Evolutionary conservation across 2,888 invertebrate species (phyloP), one percentile per base, ranked within the genome.

Genomic region (Acleris literana): DNA sequence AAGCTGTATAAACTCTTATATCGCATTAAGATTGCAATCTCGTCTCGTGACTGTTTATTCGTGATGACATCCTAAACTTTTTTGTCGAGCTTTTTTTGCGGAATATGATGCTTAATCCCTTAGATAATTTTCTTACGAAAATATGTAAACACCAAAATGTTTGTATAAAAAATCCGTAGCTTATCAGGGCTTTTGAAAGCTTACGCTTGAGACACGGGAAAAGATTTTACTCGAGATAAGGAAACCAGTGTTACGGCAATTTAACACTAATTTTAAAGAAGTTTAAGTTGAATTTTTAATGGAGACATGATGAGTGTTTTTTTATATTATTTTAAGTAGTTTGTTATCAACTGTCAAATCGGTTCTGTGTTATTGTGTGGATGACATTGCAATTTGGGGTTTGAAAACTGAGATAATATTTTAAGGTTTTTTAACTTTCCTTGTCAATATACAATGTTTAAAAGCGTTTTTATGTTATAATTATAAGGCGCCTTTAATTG

Each of bases 91-190:
- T 5, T 9, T 39, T 48, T 39, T 58, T 48, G 18, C 44, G 51
- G 55, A 55, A 51, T 43, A 13, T 11, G 49, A 66, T 39, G 29
- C 22, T 43, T 43, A 44, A 56, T 39, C 22, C 64, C 49, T 49
- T 16, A 64, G 25, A 48, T 58, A 39, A 11, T 48, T 29, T 53
- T 51, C 48, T 54, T 39, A 16, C 18, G 49, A 53, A 61, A 66
- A 52, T 56, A 39, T 56, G 44, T 66, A 56, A 56, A 61, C 51
- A 44, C 29, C 55, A 33, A 66, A 66, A 66, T 66, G 52, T 66
- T 66, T 46, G 56, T 56, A 61, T 33, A 61, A 66, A 60, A 61
- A 59, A 18, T 18, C 33, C 29, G n/a, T 4, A 48, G 57, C 56
- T 66, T 66, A 66, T 64, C 64, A 59, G 53, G 29, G 60, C 39